phyloP scores from a whole-genome alignment of 2,888 invertebrate species.

The Patella depressa region DNA sequence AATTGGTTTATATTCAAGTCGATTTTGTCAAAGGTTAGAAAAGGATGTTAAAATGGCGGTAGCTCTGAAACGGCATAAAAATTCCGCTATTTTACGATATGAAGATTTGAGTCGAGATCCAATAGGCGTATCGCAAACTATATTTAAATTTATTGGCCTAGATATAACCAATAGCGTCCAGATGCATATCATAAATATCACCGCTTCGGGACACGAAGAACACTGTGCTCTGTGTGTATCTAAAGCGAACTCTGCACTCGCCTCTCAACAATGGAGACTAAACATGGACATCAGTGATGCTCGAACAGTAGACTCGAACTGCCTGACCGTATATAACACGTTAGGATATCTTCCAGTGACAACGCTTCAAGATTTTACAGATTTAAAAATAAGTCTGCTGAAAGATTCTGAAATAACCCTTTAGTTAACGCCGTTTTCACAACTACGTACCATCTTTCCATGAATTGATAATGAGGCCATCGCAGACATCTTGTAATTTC shows the following conservation, averaged over 20 bases:
- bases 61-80: background rate
- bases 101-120: constrained; percentile 28
- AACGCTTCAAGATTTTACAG: too few relatives aligned
- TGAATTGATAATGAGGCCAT: too few relatives aligned
- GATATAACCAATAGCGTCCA: background rate
- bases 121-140: constrained; percentile 2
- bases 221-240: constrained; percentile 15
- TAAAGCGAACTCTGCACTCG: constrained; percentile 17
- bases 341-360: constrained; percentile 15
- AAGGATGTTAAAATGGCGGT: constrained; percentile 6
- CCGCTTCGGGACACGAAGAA: constrained; percentile 9
- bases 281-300: background rate
- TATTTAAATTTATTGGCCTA: constrained; percentile 24
- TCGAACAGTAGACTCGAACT: background rate
- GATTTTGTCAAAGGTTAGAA: constrained; percentile 8
- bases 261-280: constrained; percentile 24
- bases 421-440: too few relatives aligned
- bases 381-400: too few relatives aligned
- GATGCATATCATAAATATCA: constrained; percentile 28
- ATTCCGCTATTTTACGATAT: constrained; percentile 26
- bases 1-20: background rate
- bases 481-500: too few relatives aligned
- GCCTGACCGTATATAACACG: background rate
- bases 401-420: too few relatives aligned
- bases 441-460: too few relatives aligned